Evolutionary conservation across 2,888 invertebrate species (phyloP).

Genomic region (Chromoteleia sp.): DNA sequence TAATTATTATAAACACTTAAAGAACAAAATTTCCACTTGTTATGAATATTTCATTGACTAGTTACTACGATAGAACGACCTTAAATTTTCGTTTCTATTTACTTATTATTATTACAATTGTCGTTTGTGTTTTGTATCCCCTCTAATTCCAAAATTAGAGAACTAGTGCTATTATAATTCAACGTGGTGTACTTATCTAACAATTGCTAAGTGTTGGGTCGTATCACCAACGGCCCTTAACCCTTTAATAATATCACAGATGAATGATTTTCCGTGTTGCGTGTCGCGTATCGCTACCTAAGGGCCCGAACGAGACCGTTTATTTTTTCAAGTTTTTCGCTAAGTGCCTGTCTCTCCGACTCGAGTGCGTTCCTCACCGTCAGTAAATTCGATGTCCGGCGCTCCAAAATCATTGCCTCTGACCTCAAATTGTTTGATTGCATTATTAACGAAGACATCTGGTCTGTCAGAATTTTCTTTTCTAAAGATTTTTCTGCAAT

Average conservation of each 20-base stretch:
- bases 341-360: slow-evolving; percentile 79
- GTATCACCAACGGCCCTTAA: slow-evolving; percentile 80
- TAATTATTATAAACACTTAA: too few species aligned
- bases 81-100: slow-evolving; percentile 14
- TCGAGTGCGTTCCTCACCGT: slow-evolving; percentile 78
- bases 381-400: slow-evolving; percentile 78
- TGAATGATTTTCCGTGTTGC: slow-evolving; percentile 84
- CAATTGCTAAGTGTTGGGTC: slow-evolving; percentile 64
- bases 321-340: slow-evolving; percentile 81
- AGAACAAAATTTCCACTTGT: too few species aligned
- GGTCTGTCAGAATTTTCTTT: slow-evolving; percentile 77
- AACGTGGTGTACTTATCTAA: slow-evolving; percentile 64
- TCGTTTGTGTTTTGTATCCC: background rate
- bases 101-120: slow-evolving; percentile 35
- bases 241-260: slow-evolving; percentile 84
- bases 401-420: slow-evolving; percentile 79
- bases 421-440: slow-evolving; percentile 79
- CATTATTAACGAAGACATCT: slow-evolving; percentile 79
- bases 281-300: slow-evolving; percentile 82
- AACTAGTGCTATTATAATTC: slow-evolving; percentile 3
- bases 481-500: slow-evolving; percentile 80
- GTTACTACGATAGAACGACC: background rate
- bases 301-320: slow-evolving; percentile 80
- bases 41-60: background rate
- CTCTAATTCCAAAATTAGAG: background rate